Evolutionary conservation across 2,113 vertebrate genomes (phyloP), one percentile per base, ranked within the genome.

Genomic region (Sminthopsis crassicaudata): DNA sequence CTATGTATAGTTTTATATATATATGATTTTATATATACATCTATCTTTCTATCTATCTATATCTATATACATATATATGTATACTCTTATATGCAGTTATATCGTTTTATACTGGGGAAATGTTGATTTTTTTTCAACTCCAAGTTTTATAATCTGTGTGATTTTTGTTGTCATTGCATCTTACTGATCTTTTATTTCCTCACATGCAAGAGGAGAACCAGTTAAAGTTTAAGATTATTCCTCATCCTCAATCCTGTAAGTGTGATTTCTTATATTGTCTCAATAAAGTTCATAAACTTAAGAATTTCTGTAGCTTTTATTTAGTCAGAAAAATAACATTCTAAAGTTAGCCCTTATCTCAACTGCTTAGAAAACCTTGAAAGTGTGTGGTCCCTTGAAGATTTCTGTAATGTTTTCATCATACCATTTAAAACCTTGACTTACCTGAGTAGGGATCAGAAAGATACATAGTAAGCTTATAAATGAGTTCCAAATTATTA

Each of bases 271-370:
- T 76, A 14, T 76, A 42, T 42, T 42, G 16, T 84, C 67, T 30
- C 67, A 84, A 42, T 42, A 22, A 84, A 23, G 19, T 84, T 84
- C n/a, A 42, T 42, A 42, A 42, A 94, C 91, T 42, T 60, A 88
- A 95, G 91, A 92, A 25, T 10, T 53, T 93, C 51, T 19, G 36
- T 76, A 57, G 24, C 67, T 96, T 96, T 95, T 92, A 98, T 96
- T 96, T 60, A 91, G 6, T 46, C 90, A 96, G 30, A 94, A 95
- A 91, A 97, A 96, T 95, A 42, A 95, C 89, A 97, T 93, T 76
- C 30, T 53, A 97, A 96, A 97, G 95, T 92, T 22, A 92, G 84
- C 67, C 67, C 0, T 93, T 97, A 91, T 94, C 67, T 96, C 54
- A 92, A 93, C 25, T 93, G 53, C 52, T 2, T 93, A 23, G 92